Conservation (phyloP, 2,113 vertebrate genomes). For the Meles meles region DNA sequence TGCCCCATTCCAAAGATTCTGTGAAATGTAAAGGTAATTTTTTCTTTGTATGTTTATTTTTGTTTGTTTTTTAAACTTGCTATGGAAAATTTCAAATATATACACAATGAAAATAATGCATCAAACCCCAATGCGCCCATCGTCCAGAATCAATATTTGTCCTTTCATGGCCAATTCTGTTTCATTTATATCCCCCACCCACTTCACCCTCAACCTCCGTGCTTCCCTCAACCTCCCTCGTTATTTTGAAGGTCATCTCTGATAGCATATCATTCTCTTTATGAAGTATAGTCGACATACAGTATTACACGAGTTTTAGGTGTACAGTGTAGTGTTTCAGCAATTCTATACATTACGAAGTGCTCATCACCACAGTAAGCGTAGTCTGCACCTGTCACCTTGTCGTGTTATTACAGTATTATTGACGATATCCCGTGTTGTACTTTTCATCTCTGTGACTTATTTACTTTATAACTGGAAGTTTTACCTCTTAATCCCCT, state of each 20-base stretch:
- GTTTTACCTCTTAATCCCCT: neutral
- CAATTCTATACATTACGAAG: neutral
- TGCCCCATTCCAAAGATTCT: conserved; percentile 13
- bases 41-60: neutral
- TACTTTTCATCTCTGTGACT: neutral
- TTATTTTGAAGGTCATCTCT: conserved; percentile 3
- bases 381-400: neutral
- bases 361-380: neutral
- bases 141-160: neutral
- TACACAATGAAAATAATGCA: neutral
- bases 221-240: neutral
- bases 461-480: neutral
- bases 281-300: neutral
- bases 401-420: neutral
- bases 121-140: neutral
- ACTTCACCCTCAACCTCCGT: neutral
- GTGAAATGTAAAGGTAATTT: conserved; percentile 24
- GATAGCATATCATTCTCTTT: neutral
- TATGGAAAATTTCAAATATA: neutral
- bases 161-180: neutral
- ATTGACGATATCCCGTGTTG: neutral
- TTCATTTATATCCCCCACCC: neutral
- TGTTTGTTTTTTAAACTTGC: neutral
- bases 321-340: neutral
- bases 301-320: neutral